These are phyloP conservation scores for Manis pentadactyla DNA, from an alignment of 2,797 vertebrate genomes.

Conservation along the genomic window DNA sequence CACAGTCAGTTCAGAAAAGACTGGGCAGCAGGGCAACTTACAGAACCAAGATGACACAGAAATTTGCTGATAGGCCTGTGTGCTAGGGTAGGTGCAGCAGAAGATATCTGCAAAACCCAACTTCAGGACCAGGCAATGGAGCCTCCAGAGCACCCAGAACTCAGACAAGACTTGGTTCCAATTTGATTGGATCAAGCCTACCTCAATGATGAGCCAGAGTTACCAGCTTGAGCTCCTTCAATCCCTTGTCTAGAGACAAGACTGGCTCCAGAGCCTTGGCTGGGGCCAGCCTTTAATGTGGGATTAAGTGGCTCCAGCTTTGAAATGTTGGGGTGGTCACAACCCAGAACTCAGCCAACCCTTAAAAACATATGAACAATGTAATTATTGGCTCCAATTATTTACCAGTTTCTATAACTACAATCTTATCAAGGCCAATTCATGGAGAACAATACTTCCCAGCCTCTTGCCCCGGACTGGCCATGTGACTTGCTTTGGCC, in stretches of 20 bases:
- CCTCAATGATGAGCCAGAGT: background rate
- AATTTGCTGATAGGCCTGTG: background rate
- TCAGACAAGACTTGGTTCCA: background rate
- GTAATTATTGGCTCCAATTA: background rate
- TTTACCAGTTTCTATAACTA: background rate
- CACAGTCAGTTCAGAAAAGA: background rate
- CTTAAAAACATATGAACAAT: background rate
- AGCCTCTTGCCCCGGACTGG: background rate
- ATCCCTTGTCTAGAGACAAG: background rate
- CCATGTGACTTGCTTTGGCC: background rate
- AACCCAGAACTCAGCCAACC: background rate
- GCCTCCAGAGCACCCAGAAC: background rate
- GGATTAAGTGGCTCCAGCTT: slow-evolving; percentile 11
- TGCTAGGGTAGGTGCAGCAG: background rate
- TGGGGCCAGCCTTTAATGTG: background rate
- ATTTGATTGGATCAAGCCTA: background rate
- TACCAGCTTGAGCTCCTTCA: background rate
- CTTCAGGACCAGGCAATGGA: background rate
- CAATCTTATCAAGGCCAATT: background rate
- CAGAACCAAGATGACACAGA: background rate
- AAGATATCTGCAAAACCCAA: background rate
- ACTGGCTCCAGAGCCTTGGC: background rate
- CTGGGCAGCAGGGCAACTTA: background rate
- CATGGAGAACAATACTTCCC: background rate
- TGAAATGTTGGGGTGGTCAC: background rate